Evolutionary conservation across 1,140 invertebrate genomes (phyloP), one percentile per base, ranked within the genome.

Genomic region (Tenebrio molitor): DNA sequence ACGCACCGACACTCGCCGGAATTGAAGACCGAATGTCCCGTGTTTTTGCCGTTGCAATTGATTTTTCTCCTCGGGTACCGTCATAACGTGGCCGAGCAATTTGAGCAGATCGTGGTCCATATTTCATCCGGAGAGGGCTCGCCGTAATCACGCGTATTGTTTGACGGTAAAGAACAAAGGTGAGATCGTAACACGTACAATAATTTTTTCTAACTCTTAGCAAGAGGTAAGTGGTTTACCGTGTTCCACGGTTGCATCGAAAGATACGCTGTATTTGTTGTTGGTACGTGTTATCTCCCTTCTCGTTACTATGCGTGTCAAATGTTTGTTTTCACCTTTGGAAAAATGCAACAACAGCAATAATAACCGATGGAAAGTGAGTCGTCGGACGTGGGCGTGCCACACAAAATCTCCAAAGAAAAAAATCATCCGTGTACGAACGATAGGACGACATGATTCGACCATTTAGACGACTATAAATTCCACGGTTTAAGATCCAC

Each of bases 151-250:
- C 29, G 14, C 14, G 7, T 66, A 42, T 66, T 42, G 64, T 62
- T 33, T 14, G 21, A 42, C 34, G 42, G 33, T 34, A 34, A 65
- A 65, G 63, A 66, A 66, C 64, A 66, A 66, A 66, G 64, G 36
- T 44, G 64, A 58, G 50, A 58, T 12, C 50, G 10, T 29, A 58
- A 42, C 64, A 66, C 64, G 64, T 66, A 66, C 34, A 66, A 21
- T 23, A 44, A 42, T 41, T 25, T 66, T 66, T 66, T 66, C 64
- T 66, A 44, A 42, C 42, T 66, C 36, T 10, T 15, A 12, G 25
- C 25, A 29, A 29, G n/a, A 34, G 64, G 36, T 66, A 66, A 66
- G 64, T 66, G 64, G 64, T 66, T 66, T 66, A 66, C 64, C 64
- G 42, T 66, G 64, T 66, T 42, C 64, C 16, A 42, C 64, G 23